Conservation (phyloP, 53 echinoderm and acorn worm species). For the Antedon mediterranea region DNA sequence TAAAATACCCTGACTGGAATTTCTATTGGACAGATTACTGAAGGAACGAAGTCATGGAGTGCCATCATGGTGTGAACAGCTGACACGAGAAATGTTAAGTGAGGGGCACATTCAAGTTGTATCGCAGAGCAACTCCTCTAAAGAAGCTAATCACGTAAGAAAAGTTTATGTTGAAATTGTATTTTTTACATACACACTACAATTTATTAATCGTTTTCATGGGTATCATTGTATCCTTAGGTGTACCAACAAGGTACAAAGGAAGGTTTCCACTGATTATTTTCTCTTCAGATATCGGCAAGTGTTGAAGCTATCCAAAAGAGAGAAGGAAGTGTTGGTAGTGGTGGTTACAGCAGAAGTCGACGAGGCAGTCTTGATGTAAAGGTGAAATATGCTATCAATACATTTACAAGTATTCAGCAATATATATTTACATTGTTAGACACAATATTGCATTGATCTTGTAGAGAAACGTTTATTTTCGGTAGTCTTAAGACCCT, state of each 20-base stretch:
- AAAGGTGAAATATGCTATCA: neutral
- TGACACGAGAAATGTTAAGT: slow-evolving; percentile 63
- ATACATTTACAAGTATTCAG: too few species aligned
- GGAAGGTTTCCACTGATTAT: too few species aligned
- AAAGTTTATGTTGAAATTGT: too few species aligned
- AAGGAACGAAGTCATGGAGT: slow-evolving; percentile 89
- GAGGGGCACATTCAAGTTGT: slow-evolving; percentile 55
- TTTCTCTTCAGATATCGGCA: slow-evolving; percentile 31
- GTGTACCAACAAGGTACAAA: too few species aligned
- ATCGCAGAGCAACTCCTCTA: slow-evolving; percentile 28
- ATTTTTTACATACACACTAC: too few species aligned
- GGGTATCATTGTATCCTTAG: too few species aligned
- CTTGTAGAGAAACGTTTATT: too few species aligned
- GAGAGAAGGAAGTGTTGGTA: slow-evolving; percentile 33
- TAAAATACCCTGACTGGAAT: too few species aligned
- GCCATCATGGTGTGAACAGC: slow-evolving; percentile 93
- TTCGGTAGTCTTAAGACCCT: too few species aligned
- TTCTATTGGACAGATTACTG: slow-evolving; percentile 49
- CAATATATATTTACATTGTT: too few species aligned
- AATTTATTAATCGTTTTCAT: too few species aligned
- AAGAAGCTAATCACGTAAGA: slow-evolving; percentile 1
- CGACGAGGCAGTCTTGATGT: slow-evolving; percentile 41
- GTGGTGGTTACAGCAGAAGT: slow-evolving; percentile 30
- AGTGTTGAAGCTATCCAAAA: slow-evolving; percentile 50
- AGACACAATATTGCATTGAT: too few species aligned